Evolutionary conservation across 2,113 vertebrate species (phyloP), one percentile per base, ranked within the genome.

Genomic region (Mesocricetus auratus): DNA sequence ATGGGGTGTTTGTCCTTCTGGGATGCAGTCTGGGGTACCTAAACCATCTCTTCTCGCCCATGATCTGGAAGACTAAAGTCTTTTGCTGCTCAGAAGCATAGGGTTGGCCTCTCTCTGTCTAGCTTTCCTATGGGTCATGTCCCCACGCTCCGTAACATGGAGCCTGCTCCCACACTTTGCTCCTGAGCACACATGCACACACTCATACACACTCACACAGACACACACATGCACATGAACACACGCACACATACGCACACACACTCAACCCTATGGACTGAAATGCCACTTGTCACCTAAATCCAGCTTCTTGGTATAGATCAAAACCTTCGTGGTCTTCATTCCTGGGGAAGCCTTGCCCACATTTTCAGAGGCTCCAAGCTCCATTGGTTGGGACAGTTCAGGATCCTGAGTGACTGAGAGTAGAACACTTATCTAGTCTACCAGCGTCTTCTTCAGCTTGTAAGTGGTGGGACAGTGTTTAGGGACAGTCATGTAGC

Each of bases 341-440:
- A 1, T 24, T n/a, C 42, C 45, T 3, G n/a, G 22, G 56, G 56
- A 68, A 86, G 39, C 50, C 5, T 50, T 19, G 29, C 33, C 42
- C 16, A 13, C 16, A 66, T 24, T 66, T 86, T 21, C 60, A 66
- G 62, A 86, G 82, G 60, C 26, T 16, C 29, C 45, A 50, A 13
- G 31, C 12, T 45, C 22, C 7, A 13, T 86, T 24, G 4, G 7
- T 29, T 69, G 21, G 21, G 12, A 0, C 1, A 19, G 66, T 45
- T 58, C 50, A 24, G 24, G 5, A 42, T 24, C 12, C 4, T 71
- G 21, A 45, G 10, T 50, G 29, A 31, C 45, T n/a, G 64, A 15
- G 3, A 53, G 26, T 5, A 29, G 47, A n/a, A 53, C 45, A 36
- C 3, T 1, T 1, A 0, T 9, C 26, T 0, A 58, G 7, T 36